Evolutionary conservation across 2,797 vertebrate species (phyloP).

Genomic region (Lindbergichthys nudifrons): DNA sequence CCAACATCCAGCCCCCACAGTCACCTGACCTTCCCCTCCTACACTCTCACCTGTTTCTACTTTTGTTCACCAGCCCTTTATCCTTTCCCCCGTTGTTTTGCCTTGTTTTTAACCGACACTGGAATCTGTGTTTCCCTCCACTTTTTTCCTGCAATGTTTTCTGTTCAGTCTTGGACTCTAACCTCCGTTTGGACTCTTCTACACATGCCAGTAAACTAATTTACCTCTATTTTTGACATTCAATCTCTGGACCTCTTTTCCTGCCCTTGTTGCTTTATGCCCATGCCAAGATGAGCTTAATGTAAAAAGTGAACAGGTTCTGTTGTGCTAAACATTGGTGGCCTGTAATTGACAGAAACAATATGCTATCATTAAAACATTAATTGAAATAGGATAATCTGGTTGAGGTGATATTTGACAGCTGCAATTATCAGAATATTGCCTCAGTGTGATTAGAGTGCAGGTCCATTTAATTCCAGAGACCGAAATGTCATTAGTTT

Average conservation of each 20-base stretch:
- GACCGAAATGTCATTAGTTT: conserved; percentile 8
- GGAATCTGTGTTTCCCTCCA: not conserved
- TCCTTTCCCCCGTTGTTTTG: no score
- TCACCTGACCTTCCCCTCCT: not conserved
- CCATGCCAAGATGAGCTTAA: no score
- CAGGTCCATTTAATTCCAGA: conserved; percentile 1
- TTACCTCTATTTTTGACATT: no score
- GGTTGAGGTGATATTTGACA: conserved; percentile 20
- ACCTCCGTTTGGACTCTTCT: no score
- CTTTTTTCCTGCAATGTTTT: not conserved
- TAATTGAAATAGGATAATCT: conserved; percentile 16
- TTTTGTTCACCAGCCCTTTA: no score
- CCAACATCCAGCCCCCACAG: not conserved
- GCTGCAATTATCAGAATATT: conserved; percentile 14
- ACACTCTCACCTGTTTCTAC: not conserved
- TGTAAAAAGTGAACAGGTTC: no score
- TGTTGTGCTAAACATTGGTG: not conserved
- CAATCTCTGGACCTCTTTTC: no score
- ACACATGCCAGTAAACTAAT: no score
- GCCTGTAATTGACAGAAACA: conserved; percentile 12
- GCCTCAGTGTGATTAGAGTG: conserved; percentile 15
- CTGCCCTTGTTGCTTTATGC: no score
- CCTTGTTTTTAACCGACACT: no score
- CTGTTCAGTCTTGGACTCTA: no score
- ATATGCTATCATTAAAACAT: conserved; percentile 2